Percentiles rank a stretch among this genome's conserved stretches.
Conservation (phyloP, 2,797 vertebrate genomes). For the Sardinella longiceps region DNA sequence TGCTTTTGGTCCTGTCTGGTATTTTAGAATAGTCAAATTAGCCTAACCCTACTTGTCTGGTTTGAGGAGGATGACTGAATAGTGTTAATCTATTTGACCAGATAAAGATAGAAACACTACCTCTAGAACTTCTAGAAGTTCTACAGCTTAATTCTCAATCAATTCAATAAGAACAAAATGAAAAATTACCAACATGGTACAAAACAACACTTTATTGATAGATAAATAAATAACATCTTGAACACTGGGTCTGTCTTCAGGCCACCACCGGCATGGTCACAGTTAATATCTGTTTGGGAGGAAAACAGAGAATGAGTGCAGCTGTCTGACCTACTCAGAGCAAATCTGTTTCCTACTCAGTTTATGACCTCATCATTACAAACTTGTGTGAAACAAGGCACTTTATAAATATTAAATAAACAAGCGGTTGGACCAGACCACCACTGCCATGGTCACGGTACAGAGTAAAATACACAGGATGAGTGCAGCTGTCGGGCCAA, state of each 20-base stretch:
- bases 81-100: background rate
- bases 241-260: conserved; percentile 40
- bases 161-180: background rate
- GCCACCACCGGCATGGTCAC: conserved; percentile 71
- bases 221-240: conserved; percentile 25
- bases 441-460: too few relatives aligned
- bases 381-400: too few relatives aligned
- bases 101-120: too few relatives aligned
- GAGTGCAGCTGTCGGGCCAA: too few relatives aligned
- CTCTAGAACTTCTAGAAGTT: too few relatives aligned
- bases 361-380: too few relatives aligned
- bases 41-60: background rate
- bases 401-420: too few relatives aligned
- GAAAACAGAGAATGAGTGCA: background rate
- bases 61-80: background rate
- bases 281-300: conserved; percentile 64
- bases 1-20: background rate
- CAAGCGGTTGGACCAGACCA: too few relatives aligned
- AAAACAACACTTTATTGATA: conserved; percentile 51
- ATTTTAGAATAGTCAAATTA: background rate
- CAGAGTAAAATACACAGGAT: too few relatives aligned
- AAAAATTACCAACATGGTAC: background rate
- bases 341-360: too few relatives aligned
- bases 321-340: background rate
- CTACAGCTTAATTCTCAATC: background rate